Evolutionary conservation across 2,113 vertebrate species (phyloP), one percentile per base, ranked within the genome.

Genomic region (Mesitornis unicolor): DNA sequence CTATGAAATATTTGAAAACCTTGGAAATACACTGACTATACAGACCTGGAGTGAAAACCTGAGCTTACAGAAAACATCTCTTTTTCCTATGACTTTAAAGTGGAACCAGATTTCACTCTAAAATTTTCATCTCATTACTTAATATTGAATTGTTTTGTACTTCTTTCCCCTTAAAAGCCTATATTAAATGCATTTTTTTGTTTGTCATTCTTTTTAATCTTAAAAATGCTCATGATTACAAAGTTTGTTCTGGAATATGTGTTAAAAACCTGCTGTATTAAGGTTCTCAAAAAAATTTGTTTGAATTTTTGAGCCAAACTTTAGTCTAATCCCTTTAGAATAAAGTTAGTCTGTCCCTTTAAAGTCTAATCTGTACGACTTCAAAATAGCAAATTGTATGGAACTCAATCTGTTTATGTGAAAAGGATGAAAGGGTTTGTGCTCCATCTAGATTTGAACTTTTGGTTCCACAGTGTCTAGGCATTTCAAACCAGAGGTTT

Each of bases 361-460:
- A 90, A 95, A 91, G 28, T 60, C 36, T 65, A 92, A 93, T 69
- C 47, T 57, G 67, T 75, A 94, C 77, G 54, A 87, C 57, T 64
- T 90, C 65, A 74, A 93, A 87, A 87, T 21, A 93, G 85, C 51
- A 85, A 95, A 84, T 36, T 65, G 57, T 36, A 95, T n/a, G 73
- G 93, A 97, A 96, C 35, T 61, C 77, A 96, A 76, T 94, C 67
- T 79, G 75, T 91, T 91, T 92, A 89, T 73, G 83, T 91, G 92
- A 84, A 93, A 93, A 87, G 79, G 87, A 94, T 95, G 79, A 91
- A 97, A 90, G 90, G 13, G 45, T 76, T 93, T 84, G 43, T 61
- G 61, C 19, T 86, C 24, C 91, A 80, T 87, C 80, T 94, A 79
- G 50, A 86, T 90, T 87, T 95, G 70, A 96, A 85, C 73, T 93